A percentile compares a stretch with the other conserved stretches of the same genome.
Conservation (phyloP, 2,888 invertebrate genomes). For the Sphinx pinastri region DNA sequence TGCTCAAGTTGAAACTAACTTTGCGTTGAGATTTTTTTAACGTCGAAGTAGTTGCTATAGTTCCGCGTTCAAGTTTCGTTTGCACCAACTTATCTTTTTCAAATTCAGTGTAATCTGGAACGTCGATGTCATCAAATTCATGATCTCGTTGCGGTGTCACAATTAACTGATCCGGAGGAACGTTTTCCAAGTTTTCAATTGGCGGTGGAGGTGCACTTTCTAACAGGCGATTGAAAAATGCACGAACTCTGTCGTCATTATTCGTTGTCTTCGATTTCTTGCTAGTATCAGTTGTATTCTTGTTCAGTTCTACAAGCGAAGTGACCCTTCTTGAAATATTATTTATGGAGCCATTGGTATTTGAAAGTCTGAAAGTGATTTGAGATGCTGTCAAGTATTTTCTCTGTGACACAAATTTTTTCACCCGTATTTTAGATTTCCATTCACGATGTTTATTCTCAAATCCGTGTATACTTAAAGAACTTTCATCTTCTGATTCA, state of each 20-base stretch:
- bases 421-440: constrained; percentile 67
- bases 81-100: constrained; percentile 56
- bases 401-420: constrained; percentile 55
- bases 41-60: constrained; percentile 61
- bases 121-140: constrained; percentile 56
- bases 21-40: constrained; percentile 57
- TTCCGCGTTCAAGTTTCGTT: constrained; percentile 41
- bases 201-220: constrained; percentile 72
- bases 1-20: constrained; percentile 58
- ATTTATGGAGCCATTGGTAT: constrained; percentile 48
- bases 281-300: constrained; percentile 29
- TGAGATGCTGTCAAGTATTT: constrained; percentile 51
- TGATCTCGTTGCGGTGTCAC: constrained; percentile 38
- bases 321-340: constrained; percentile 48
- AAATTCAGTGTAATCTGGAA: constrained; percentile 68
- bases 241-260: constrained; percentile 58
- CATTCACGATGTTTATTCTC: constrained; percentile 66
- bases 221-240: constrained; percentile 64
- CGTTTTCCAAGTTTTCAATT: constrained; percentile 46
- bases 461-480: constrained; percentile 67
- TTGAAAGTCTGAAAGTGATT: constrained; percentile 46
- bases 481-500: constrained; percentile 75
- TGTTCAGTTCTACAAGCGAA: constrained; percentile 45
- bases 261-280: constrained; percentile 30
- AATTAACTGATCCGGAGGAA: constrained; percentile 38